Base-by-base conservation (phyloP, 1,140 invertebrate species). In the Drosophila ercepeae region DNA sequence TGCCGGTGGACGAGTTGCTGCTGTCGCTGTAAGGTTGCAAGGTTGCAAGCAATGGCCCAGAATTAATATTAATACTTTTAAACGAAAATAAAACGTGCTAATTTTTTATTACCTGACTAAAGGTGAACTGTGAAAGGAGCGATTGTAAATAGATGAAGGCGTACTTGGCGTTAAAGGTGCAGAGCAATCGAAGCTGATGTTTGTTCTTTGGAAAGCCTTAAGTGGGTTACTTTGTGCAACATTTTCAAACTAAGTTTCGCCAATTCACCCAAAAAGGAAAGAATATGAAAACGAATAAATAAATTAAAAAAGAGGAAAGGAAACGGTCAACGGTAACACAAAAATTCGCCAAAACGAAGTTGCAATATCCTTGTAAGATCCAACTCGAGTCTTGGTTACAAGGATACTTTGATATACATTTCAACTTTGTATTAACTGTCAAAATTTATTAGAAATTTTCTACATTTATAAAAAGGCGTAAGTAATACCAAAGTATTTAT, bases 111-210 rank as follows among this genome's bases (percentile, higher is more conserved):
- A 90, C 89, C 89, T 90, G 89, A 90, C 81, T 89, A 91, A 81
- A 79, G 90, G 89, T 83, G 90, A 91, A 88, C 81, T 90, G 79
- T 90, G 90, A 89, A 89, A 90, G 78, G 90, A 91, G 73, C 90
- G 90, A 89, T 91, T 91, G 58, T 92, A 93, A 54, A 92, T 73
- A 86, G 93, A 93, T 57, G 92, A 89, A 49, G 93, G 92, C 58
- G 92, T 93, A 78, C 93, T 92, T 51, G 93, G 93, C 78, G 92
- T 93, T 74, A 92, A 91, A 49, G 93, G 92, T 71, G 93, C 92
- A 48, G 91, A 90, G 89, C 90, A 91, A 90, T 91, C 91, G 90
- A 90, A 91, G 88, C 89, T 91, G 79, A 91, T 89, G 83, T 91
- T 91, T 86, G 81, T 81, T 90, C 90, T 91, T 91, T 91, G 91